Conservation (phyloP, 2,113 vertebrate genomes). For the Podocnemis expansa region DNA sequence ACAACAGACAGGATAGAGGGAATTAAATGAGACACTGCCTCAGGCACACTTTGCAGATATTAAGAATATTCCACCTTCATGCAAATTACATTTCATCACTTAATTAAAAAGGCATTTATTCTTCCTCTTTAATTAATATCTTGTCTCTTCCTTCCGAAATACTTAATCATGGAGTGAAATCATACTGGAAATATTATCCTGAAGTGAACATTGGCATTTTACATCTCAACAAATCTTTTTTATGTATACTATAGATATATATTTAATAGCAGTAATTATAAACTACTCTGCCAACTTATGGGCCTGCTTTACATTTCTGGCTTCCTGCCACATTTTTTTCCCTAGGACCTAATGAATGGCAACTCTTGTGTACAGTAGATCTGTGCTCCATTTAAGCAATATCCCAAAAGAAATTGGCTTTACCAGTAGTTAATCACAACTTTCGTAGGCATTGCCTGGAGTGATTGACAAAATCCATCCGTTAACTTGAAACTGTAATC, state of each 20-base stretch:
- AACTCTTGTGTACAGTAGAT: constrained; percentile 67
- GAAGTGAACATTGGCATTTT: constrained; percentile 69
- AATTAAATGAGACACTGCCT: constrained; percentile 25
- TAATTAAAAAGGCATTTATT: constrained; percentile 79
- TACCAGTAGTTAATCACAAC: constrained; percentile 73
- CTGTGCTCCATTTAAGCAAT: constrained; percentile 72
- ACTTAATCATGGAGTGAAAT: constrained; percentile 79
- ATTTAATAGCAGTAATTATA: constrained; percentile 84
- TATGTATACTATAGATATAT: constrained; percentile 43
- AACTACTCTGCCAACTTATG: constrained; percentile 80
- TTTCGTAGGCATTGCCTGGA: constrained; percentile 62
- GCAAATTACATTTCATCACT: constrained; percentile 77
- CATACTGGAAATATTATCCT: constrained; percentile 75
- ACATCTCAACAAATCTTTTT: constrained; percentile 75
- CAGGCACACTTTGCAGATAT: constrained; percentile 50
- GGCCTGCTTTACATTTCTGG: constrained; percentile 81
- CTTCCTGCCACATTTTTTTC: constrained; percentile 64
- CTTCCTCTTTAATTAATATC: constrained; percentile 79
- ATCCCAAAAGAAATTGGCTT: constrained; percentile 72
- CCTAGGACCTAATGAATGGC: constrained; percentile 78
- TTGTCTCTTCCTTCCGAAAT: constrained; percentile 77
- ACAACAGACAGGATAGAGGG: constrained; percentile 37
- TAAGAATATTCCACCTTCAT: constrained; percentile 69
- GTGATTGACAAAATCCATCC: constrained; percentile 67
- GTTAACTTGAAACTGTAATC: constrained; percentile 76